phyloP scores from a whole-genome alignment of 2,888 invertebrate genomes.

The Aproaerema taeniolella region DNA sequence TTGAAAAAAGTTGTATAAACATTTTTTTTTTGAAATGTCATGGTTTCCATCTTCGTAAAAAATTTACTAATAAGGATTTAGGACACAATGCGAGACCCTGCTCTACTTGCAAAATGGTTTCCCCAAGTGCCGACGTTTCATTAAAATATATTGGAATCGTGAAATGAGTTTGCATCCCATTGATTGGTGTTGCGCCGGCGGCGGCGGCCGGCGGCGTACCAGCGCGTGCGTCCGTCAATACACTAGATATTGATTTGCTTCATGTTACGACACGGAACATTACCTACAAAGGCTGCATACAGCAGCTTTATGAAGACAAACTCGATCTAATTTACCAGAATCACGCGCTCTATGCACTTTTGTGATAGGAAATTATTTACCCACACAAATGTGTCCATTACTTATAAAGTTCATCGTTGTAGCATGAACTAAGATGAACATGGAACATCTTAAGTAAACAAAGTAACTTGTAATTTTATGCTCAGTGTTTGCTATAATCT shows the following conservation, averaged over 20 bases:
- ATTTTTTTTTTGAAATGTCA: too few relatives aligned
- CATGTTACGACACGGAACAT: slow-evolving; percentile 47
- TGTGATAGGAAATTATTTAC: too few relatives aligned
- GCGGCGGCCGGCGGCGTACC: slow-evolving; percentile 14
- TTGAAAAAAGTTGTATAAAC: too few relatives aligned
- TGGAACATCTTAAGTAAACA: too few relatives aligned
- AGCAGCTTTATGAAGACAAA: slow-evolving; percentile 13
- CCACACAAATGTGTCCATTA: too few relatives aligned
- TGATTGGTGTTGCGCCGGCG: slow-evolving; percentile 48
- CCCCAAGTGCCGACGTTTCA: slow-evolving; percentile 72
- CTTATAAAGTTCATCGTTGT: too few relatives aligned
- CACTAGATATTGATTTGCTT: slow-evolving; percentile 44
- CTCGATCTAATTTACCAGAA: slow-evolving; percentile 5
- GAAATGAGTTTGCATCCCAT: slow-evolving; percentile 69
- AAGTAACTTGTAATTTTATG: too few relatives aligned
- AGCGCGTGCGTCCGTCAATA: slow-evolving; percentile 52
- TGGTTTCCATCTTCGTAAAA: too few relatives aligned
- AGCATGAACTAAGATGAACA: too few relatives aligned
- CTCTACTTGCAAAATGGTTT: slow-evolving; percentile 57
- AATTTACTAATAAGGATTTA: too few relatives aligned
- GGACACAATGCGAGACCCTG: slow-evolving; percentile 36
- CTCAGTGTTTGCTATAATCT: too few relatives aligned
- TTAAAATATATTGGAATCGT: slow-evolving; percentile 75
- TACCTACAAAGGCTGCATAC: slow-evolving; percentile 33
- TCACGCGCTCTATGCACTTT: too few relatives aligned